Base-by-base conservation (phyloP, 2,797 vertebrate genomes). In the Otolemur crassicaudatus region DNA sequence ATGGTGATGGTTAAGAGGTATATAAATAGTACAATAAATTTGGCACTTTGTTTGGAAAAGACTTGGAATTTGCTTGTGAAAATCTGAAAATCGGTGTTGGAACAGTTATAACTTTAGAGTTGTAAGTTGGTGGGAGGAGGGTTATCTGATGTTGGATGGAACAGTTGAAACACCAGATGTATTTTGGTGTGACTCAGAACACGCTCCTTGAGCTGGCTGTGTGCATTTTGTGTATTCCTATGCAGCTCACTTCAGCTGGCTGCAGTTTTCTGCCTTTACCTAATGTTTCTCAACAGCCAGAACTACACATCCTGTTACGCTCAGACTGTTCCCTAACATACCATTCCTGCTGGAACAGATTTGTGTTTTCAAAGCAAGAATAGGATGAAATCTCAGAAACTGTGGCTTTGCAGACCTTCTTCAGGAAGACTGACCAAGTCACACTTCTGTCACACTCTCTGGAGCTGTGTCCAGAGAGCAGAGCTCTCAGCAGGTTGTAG, bases 41-140 rank as follows among this genome's bases (percentile, higher is more conserved):
- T 86, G 61, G 23, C 11, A 67, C 37, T 84, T 92, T 53, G 43
- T 63, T 92, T 93, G 82, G 49, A 89, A 90, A 87, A 92, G 73
- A 91, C 46, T 87, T 69, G 23, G 67, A 75, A 5, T 63, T 60
- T 75, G 25, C 49, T 72, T 91, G 12, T 86, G 20, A 43, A 81
- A 77, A 23, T 37, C 7, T 86, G 20, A 43, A 76, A 77, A 23
- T 37, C 4, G 53, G 60, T 63, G 23, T 73, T 69, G 43, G 56
- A 56, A 94, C n/a, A 70, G 69, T 90, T 91, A 49, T 8, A 70
- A 46, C 29, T 88, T 94, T 40, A n/a, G 65, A 60, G 27, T 43
- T 75, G 29, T 65, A 75, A 82, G 49, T 63, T 81, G 1, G 46
- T 4, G 1, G 81, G 43, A 29, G 23, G n/a, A 31, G 22, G 63